A percentile compares a stretch with the other conserved stretches of the same genome.
These are phyloP conservation scores for Sitobion miscanthi DNA, from an alignment of 1,140 invertebrate genomes.

Conservation along the genomic window DNA sequence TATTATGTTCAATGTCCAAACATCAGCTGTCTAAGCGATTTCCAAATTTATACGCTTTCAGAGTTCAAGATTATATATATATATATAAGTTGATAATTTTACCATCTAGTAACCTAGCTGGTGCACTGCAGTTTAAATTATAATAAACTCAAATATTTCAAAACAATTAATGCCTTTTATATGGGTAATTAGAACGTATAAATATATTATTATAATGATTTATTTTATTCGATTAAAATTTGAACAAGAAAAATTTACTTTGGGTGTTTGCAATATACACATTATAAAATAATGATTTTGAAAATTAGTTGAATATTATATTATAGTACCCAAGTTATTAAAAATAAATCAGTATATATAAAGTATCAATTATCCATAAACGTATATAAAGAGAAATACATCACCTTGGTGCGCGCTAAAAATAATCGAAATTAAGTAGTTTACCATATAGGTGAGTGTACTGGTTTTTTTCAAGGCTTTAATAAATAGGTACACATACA, in stretches of 20 bases:
- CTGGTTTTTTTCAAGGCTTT: constrained; percentile 20
- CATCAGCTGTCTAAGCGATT: neutral
- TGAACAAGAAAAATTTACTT: neutral
- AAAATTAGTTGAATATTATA: neutral
- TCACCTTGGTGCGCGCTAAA: neutral
- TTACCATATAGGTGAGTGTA: neutral
- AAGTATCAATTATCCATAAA: neutral
- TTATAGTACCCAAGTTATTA: neutral
- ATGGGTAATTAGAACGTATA: neutral
- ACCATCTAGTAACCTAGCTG: neutral
- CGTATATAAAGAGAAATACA: neutral
- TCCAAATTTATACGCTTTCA: neutral
- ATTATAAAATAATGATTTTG: neutral
- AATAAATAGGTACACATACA: neutral
- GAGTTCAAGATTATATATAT: neutral
- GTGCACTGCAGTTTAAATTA: neutral
- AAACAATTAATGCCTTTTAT: neutral
- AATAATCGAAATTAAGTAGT: constrained; percentile 4
- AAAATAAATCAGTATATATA: neutral
- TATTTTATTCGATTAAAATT: neutral
- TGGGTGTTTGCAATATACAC: neutral
- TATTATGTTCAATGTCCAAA: too few species aligned
- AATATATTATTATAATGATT: neutral
- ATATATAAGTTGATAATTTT: neutral
- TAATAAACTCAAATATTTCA: neutral